Conservation (phyloP, 2,113 vertebrate species). For the Acrocephalus kingi region DNA sequence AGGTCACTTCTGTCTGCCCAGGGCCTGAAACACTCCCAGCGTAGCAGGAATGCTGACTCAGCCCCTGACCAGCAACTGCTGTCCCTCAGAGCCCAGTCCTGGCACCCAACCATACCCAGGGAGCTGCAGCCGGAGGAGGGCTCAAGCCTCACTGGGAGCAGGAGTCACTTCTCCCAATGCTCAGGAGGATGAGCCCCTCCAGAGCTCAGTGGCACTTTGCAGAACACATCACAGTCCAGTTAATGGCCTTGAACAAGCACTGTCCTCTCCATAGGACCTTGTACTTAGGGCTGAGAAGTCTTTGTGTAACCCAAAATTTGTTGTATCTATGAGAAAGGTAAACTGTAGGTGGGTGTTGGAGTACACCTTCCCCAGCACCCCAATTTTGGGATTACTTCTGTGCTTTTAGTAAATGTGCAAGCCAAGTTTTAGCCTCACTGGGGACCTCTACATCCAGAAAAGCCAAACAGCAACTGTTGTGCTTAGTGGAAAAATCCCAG, state of each 20-base stretch:
- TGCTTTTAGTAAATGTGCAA: background rate
- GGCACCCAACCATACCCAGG: accelerated
- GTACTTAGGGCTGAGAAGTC: background rate
- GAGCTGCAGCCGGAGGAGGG: accelerated
- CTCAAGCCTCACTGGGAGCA: background rate
- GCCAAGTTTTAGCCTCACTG: background rate
- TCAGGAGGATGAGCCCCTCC: accelerated
- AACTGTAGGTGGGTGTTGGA: accelerated
- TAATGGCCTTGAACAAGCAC: background rate
- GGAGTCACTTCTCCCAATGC: background rate
- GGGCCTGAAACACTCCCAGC: no score
- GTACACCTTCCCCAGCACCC: background rate
- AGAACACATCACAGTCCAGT: accelerated
- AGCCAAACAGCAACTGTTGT: background rate
- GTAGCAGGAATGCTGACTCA: background rate
- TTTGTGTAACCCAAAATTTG: background rate
- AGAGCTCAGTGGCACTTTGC: background rate
- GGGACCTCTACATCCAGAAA: background rate
- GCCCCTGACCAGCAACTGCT: accelerated
- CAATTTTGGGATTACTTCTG: background rate
- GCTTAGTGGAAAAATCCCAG: background rate
- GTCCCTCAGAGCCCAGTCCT: no score
- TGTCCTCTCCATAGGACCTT: accelerated
- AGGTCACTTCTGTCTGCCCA: background rate
- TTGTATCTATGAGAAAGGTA: background rate